Percentiles rank a stretch among this genome's conserved stretches.
Conservation (phyloP, 2,888 invertebrate genomes). For the Argyresthia goedartella region DNA sequence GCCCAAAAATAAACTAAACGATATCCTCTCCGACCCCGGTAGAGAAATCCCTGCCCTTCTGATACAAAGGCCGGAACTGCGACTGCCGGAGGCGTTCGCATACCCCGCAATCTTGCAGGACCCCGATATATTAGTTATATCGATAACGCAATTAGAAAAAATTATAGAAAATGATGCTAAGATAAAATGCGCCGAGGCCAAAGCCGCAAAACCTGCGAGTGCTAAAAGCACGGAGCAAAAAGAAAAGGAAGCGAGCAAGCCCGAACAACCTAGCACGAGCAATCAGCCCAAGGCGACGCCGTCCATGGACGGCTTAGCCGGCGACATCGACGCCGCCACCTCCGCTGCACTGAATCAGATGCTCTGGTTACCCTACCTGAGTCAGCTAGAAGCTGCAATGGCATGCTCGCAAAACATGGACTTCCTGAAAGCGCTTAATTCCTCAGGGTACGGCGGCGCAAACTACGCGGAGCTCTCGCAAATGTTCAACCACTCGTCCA, state of each 20-base stretch:
- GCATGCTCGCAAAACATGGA: slow-evolving; percentile 70
- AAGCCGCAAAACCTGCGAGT: slow-evolving; percentile 24
- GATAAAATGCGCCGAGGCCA: slow-evolving; percentile 23
- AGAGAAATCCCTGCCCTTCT: slow-evolving; percentile 83
- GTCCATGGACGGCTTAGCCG: slow-evolving; percentile 60
- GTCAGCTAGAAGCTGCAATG: slow-evolving; percentile 72
- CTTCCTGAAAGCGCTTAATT: slow-evolving; percentile 69
- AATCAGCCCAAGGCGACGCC: slow-evolving; percentile 41
- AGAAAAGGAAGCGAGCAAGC: slow-evolving; percentile 10
- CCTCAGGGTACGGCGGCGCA: slow-evolving; percentile 54
- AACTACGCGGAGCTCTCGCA: slow-evolving; percentile 64
- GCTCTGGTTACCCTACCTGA: slow-evolving; percentile 80
- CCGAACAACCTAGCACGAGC: slow-evolving; percentile 8
- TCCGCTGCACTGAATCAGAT: slow-evolving; percentile 79
- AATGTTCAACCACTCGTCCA: slow-evolving; percentile 51
- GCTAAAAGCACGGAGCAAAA: slow-evolving; percentile 24
- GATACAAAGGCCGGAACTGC: slow-evolving; percentile 78
- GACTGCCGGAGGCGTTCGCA: slow-evolving; percentile 80
- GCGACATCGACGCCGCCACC: slow-evolving; percentile 78
- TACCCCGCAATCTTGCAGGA: slow-evolving; percentile 80
- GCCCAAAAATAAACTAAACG: slow-evolving; percentile 80
- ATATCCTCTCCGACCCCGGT: slow-evolving; percentile 79
- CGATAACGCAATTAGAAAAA: slow-evolving; percentile 78
- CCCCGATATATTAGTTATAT: slow-evolving; percentile 83
- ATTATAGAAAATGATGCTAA: slow-evolving; percentile 68